Evolutionary conservation across 2,797 vertebrate genomes (phyloP).

Genomic region (Tarsius wallacei): DNA sequence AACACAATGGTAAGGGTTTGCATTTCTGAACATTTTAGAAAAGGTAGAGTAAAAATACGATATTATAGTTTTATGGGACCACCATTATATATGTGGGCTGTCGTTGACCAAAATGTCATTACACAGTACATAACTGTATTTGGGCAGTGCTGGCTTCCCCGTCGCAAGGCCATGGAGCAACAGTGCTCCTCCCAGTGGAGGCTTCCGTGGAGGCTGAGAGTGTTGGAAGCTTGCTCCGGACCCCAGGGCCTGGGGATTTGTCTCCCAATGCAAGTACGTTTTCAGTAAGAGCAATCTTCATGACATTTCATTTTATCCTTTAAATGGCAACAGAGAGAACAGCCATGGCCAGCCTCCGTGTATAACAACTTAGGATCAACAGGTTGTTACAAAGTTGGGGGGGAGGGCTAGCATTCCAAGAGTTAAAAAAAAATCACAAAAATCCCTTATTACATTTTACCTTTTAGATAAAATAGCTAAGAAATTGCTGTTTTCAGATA

Average conservation of each 20-base stretch:
- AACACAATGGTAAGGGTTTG: not conserved
- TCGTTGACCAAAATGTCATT: not conserved
- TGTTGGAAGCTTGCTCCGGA: not conserved
- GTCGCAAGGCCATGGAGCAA: accelerated
- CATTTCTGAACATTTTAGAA: no score
- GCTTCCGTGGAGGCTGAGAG: not conserved
- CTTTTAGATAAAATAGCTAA: conserved; percentile 21
- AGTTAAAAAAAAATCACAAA: not conserved
- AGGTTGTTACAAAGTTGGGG: not conserved
- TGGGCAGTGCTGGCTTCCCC: not conserved
- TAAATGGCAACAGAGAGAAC: not conserved
- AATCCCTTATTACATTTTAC: not conserved
- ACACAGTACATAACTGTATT: not conserved
- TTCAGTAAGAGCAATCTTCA: not conserved
- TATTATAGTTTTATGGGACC: not conserved
- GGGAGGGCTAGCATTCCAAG: not conserved
- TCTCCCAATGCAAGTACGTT: not conserved
- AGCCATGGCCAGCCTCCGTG: accelerated
- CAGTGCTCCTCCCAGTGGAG: not conserved
- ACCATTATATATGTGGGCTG: not conserved
- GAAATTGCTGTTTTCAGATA: not conserved
- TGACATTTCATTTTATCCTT: not conserved
- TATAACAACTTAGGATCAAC: not conserved
- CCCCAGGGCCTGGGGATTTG: not conserved
- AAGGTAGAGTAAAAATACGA: not conserved